Base-by-base conservation (phyloP, 2,888 invertebrate genomes). In the Sesia bembeciformis region DNA sequence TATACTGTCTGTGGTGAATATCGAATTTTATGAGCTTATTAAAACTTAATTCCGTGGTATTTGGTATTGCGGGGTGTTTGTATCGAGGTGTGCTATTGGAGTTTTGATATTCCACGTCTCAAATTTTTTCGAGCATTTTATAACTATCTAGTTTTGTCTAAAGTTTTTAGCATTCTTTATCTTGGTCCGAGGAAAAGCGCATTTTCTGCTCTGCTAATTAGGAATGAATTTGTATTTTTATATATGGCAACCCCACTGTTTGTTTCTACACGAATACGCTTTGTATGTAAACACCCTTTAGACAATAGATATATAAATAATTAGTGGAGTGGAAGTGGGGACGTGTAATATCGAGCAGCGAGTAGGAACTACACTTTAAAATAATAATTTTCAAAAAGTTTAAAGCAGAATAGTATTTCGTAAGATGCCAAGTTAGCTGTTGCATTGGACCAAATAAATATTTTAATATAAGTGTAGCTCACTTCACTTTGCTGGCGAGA, bases 1-100 rank as follows among this genome's bases (percentile, higher is more conserved):
- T 67, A 76, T 83, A 82, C 80, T 84, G 75, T 87, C 84, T 86
- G 85, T 84, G 86, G 87, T 87, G 80, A 81, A 81, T 84, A 88
- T 85, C 88, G 87, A 88, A 88, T 86, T 86, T 83, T 84, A 88
- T 76, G 88, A 89, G 88, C 88, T 89, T 89, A 89, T 84, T 84
- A 81, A 81, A 80, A 81, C 80, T 84, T 84, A 81, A 81, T 81
- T 83, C 76, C 76, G 73, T 79, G 79, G 78, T 78, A 69, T 72
- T 49, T 65, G 74, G 73, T 74, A 71, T 72, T 67, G 76, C 74
- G 68, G 72, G 63, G 61, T 66, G 58, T 65, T 43, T 67, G 63
- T 68, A 66, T 63, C 65, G 67, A 63, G 72, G 67, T 72, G 68
- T 74, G 76, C 72, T 73, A 68, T 56, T 68, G 65, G 71, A 65